Base-by-base conservation (phyloP, 2,888 invertebrate genomes). In the Adineta ricciae region DNA sequence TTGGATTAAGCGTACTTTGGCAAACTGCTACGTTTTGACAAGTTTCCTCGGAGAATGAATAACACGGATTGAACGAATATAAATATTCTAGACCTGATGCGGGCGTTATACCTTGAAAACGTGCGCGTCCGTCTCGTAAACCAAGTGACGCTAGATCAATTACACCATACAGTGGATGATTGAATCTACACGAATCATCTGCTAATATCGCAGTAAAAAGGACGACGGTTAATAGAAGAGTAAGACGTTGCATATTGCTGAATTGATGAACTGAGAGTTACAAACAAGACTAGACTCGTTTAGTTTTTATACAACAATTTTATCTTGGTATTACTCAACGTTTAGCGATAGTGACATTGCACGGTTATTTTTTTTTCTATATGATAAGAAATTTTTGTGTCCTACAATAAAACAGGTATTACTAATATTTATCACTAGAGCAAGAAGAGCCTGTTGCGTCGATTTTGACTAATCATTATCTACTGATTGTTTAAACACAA, bases 31-130 rank as follows among this genome's bases (percentile, higher is more conserved):
- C 38, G 41, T 78, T 11, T 41, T 41, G 4, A n/a, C 78, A 78
- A 24, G 24, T 3, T 11, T 21, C 24, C 38, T 78, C 78, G 2
- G 9, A 38, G 24, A 78, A 78, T 24, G 38, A 11, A 78, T 21
- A 78, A n/a, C 78, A 78, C n/a, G 78, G 78, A 78, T 78, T 78
- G 41, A 41, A 78, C 11, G 78, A 78, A 41, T 78, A 78, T 0
- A 8, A 9, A 41, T 78, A 78, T 1, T 24, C 1, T 19, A 32
- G 3, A 7, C 21, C 24, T 41, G 38, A 7, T 1, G 38, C 0
- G 19, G 21, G 19, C n/a, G 8, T 8, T n/a, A 19, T 24, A 78
- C 41, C 78, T 78, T 3, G 38, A 41, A 78, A 78, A 41, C 38
- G 38, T 2, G 78, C 38, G 38, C 41, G 24, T 41, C 78, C 78